phyloP scores from a whole-genome alignment of 2,888 invertebrate species.

The Stictocephala bisonia region DNA sequence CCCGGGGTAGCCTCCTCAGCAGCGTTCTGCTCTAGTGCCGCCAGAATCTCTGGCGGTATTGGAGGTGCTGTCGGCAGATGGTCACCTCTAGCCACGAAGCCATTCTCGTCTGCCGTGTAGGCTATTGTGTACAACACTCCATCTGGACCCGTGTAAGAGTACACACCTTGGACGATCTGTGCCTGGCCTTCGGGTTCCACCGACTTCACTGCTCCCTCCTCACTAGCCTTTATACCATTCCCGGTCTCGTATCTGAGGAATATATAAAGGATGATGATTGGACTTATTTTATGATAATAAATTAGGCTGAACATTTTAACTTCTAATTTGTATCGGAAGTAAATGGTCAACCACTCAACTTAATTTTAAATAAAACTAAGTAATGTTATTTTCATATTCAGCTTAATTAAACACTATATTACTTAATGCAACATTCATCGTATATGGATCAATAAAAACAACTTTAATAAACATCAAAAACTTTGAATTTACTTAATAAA shows the following conservation, averaged over 20 bases:
- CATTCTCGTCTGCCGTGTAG: slow-evolving; percentile 77
- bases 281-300: not conserved
- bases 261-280: not conserved
- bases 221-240: slow-evolving; percentile 66
- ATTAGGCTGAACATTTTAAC: not conserved
- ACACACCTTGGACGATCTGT: slow-evolving; percentile 74
- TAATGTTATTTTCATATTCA: too few species aligned
- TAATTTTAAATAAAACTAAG: too few species aligned
- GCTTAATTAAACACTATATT: too few species aligned
- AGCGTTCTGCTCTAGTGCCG: slow-evolving; percentile 65
- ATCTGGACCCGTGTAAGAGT: slow-evolving; percentile 77
- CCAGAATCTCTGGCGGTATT: slow-evolving; percentile 64
- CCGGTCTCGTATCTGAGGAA: slow-evolving; percentile 64
- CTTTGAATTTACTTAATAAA: too few species aligned
- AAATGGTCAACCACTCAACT: too few species aligned
- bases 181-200: slow-evolving; percentile 68
- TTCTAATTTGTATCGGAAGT: too few species aligned
- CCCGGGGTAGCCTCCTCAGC: slow-evolving; percentile 66
- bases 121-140: slow-evolving; percentile 70
- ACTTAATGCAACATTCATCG: too few species aligned
- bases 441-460: too few species aligned
- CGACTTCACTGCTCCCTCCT: slow-evolving; percentile 68
- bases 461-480: too few species aligned
- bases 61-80: slow-evolving; percentile 65
- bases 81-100: slow-evolving; percentile 72